Evolutionary conservation across 2,113 vertebrate species (phyloP), one percentile per base, ranked within the genome.

Genomic region (Phrynocephalus versicolor): DNA sequence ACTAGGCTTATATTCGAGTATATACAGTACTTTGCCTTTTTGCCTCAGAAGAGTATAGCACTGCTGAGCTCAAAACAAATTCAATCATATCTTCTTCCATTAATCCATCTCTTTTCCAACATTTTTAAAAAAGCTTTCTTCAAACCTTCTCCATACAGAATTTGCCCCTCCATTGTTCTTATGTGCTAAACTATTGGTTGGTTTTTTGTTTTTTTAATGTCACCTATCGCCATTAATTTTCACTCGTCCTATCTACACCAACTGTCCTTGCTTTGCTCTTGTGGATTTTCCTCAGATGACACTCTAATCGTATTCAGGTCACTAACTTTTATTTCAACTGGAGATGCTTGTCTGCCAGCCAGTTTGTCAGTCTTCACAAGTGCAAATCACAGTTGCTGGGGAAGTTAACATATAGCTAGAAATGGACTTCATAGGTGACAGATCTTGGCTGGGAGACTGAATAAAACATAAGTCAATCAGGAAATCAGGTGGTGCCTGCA

Each of bases 341-440:
- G 62, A 86, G 65, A 13, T 1, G 0, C 73, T 88, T 92, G 82
- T 33, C 64, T 64, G 3, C 37, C 83, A 62, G 58, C 60, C 79
- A 27, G 78, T 73, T 62, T 87, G 65, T 74, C 80, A 65, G 25
- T 45, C 45, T 57, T 14, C 23, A 19, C 55, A 85, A 35, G 67
- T 30, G 23, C 0, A 0, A 72, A 12, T 80, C 70, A 75, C 57
- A 84, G 78, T n/a, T 87, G 45, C 3, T 3, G 27, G 51, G 71
- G 9, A 86, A 90, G 83, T 2, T 81, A 85, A 65, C 0, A 0
- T 8, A 19, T 19, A 33, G 45, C 14, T 80, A 90, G 72, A 33
- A 78, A 57, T 81, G 77, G 85, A 83, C 84, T 85, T 85, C 57
- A n/a, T 45, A 64, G 33, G 30, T 77, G 57, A 25, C 67, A 85